A percentile compares a stretch with the other conserved stretches of the same genome.
Evolutionary conservation across 2,113 vertebrate species (phyloP).

Genomic region (Galbula dea): DNA sequence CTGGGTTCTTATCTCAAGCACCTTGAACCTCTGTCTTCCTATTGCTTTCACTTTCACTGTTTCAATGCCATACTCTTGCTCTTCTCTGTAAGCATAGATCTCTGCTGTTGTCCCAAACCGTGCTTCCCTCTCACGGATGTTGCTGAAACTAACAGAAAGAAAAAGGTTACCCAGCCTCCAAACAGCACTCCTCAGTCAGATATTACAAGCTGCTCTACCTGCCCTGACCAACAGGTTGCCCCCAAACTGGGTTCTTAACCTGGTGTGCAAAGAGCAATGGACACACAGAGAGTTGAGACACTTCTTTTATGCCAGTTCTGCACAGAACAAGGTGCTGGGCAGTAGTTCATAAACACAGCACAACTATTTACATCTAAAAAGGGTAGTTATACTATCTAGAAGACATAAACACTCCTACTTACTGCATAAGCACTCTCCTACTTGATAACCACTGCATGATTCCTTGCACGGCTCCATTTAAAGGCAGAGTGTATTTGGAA

Average conservation of each 20-base stretch:
- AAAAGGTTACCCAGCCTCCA: neutral
- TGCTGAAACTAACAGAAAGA: slow-evolving; percentile 63
- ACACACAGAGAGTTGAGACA: neutral
- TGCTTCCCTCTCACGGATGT: slow-evolving; percentile 79
- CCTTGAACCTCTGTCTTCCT: slow-evolving; percentile 94
- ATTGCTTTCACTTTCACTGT: slow-evolving; percentile 97
- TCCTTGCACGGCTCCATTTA: too few species aligned
- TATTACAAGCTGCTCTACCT: neutral
- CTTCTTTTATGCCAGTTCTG: neutral
- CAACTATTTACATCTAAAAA: neutral
- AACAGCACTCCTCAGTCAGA: neutral
- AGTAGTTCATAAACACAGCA: neutral
- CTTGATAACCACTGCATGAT: neutral
- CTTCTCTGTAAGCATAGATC: slow-evolving; percentile 95
- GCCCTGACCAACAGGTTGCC: neutral
- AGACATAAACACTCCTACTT: neutral
- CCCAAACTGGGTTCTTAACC: neutral
- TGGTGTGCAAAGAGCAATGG: neutral
- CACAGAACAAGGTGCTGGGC: neutral
- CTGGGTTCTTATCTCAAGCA: slow-evolving; percentile 94
- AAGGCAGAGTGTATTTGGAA: too few species aligned
- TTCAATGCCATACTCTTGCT: slow-evolving; percentile 94
- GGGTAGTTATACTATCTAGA: neutral
- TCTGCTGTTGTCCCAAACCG: slow-evolving; percentile 96
- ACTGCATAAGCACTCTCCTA: neutral